Percentiles rank a stretch among this genome's conserved stretches.
phyloP scores from a whole-genome alignment of 1,140 invertebrate species.

The Solenopsis invicta region DNA sequence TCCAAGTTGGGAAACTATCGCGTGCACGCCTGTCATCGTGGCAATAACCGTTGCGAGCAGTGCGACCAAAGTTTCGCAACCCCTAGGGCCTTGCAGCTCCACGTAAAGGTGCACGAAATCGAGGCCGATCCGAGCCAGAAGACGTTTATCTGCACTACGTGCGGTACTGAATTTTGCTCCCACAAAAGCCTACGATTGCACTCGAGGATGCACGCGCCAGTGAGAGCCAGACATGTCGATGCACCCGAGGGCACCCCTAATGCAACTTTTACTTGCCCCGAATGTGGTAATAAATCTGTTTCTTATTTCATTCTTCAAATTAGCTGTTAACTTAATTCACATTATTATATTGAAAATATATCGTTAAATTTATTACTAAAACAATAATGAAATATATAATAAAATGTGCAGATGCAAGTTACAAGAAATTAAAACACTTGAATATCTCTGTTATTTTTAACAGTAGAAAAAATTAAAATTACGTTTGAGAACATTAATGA shows the following conservation, averaged over 20 bases:
- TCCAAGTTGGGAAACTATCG: constrained; percentile 82
- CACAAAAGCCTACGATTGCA: constrained; percentile 91
- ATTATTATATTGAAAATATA: background rate
- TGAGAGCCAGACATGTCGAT: constrained; percentile 88
- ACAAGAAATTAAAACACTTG: background rate
- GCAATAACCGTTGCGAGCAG: constrained; percentile 82
- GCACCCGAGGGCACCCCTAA: constrained; percentile 85
- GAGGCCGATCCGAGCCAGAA: constrained; percentile 77
- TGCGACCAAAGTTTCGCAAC: constrained; percentile 84
- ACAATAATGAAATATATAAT: background rate
- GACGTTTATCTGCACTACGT: constrained; percentile 88
- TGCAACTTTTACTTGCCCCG: constrained; percentile 82
- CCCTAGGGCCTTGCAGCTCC: constrained; percentile 81
- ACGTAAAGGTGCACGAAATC: constrained; percentile 82
- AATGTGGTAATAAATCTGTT: constrained; percentile 81
- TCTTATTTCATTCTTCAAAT: background rate
- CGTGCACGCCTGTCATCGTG: constrained; percentile 81
- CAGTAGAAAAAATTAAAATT: background rate
- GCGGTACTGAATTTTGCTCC: constrained; percentile 89
- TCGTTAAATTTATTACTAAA: background rate
- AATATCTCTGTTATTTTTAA: background rate
- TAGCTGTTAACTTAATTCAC: constrained; percentile 19
- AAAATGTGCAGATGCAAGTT: background rate
- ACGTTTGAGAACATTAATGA: background rate
- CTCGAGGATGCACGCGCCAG: constrained; percentile 90